Base-by-base conservation (phyloP, 2,113 vertebrate genomes). In the Shinisaurus crocodilurus region DNA sequence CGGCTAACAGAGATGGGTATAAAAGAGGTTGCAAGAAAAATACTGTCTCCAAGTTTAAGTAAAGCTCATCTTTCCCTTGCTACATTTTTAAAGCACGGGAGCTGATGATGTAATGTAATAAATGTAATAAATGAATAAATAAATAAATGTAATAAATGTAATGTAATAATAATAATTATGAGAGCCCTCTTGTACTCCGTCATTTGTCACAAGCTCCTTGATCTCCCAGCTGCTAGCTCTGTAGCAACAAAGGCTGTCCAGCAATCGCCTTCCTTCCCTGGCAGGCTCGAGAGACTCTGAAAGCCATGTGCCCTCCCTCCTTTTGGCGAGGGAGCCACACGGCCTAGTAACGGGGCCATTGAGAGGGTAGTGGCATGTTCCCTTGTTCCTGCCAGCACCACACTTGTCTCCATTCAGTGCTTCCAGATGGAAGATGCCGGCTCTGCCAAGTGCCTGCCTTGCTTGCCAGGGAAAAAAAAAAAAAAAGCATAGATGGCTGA, bases 401-500 rank as follows among this genome's bases (percentile, higher is more conserved):
- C 3, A 48, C 90, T 92, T 93, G 86, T 54, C 93, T 77, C 88
- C 90, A 91, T 94, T 94, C 92, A 93, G 83, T 75, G 89, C 91
- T 89, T 94, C 93, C 92, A 93, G 95, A 92, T 40, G 72, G 10
- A 16, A 89, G 89, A 67, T 8, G 69, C 69, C 15, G 16, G 82
- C 76, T 60, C 94, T 96, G 95, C 96, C 95, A 95, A 96, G 90
- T 5, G 0, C 34, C 82, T 82, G 88, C 85, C 67, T 91, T 89
- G 77, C 92, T 91, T 93, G 95, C 94, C 92, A 93, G 65, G 89
- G 65, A 16, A 27, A 48, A 91, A 90, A 91, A 92, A 91, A 91
- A 93, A 90, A 86, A 94, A 82, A 88, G 93, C 76, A 81, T 3
- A 50, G 48, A 48, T 34, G 74, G 93, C 92, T 88, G 90, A 92